Evolutionary conservation across 1,140 invertebrate species (phyloP).

Genomic region (Diachasmimorpha longicaudata): DNA sequence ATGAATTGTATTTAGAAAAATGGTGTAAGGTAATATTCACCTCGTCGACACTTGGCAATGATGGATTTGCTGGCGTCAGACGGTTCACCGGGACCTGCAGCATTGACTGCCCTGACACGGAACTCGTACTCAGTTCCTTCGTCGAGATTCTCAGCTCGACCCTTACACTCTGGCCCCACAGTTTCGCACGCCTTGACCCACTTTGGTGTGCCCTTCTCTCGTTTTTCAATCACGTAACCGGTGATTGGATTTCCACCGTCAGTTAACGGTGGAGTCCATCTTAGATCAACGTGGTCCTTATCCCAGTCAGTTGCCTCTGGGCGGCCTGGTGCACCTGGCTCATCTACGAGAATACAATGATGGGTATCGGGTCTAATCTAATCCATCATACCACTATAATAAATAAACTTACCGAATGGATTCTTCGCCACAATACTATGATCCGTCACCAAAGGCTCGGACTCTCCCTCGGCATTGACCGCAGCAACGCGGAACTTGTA

Average conservation of each 20-base stretch:
- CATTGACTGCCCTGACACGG: conserved; percentile 82
- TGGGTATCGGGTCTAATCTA: background rate
- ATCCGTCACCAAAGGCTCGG: conserved; percentile 88
- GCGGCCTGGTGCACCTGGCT: conserved; percentile 87
- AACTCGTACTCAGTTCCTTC: conserved; percentile 90
- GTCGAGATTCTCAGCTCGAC: conserved; percentile 79
- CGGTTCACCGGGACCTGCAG: conserved; percentile 80
- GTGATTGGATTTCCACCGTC: conserved; percentile 94
- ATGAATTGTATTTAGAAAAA: conserved; percentile 6
- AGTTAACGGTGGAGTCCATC: conserved; percentile 86
- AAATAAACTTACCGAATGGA: conserved; percentile 81
- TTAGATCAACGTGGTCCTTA: conserved; percentile 90
- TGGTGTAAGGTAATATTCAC: conserved; percentile 67
- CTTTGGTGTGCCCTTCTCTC: conserved; percentile 81
- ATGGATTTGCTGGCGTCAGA: conserved; percentile 76
- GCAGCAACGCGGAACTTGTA: conserved; percentile 97
- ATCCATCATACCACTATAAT: background rate
- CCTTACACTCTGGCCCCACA: conserved; percentile 78
- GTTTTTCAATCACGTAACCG: conserved; percentile 93
- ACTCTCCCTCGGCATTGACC: conserved; percentile 94
- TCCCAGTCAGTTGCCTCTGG: conserved; percentile 94
- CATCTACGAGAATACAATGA: conserved; percentile 66
- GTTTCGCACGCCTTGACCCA: conserved; percentile 88
- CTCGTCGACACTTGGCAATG: conserved; percentile 83
- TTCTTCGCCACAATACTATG: conserved; percentile 94